Percentiles rank a stretch among this genome's conserved stretches.
Conservation (phyloP, 2,113 vertebrate genomes). For the Vireo altiloquus region DNA sequence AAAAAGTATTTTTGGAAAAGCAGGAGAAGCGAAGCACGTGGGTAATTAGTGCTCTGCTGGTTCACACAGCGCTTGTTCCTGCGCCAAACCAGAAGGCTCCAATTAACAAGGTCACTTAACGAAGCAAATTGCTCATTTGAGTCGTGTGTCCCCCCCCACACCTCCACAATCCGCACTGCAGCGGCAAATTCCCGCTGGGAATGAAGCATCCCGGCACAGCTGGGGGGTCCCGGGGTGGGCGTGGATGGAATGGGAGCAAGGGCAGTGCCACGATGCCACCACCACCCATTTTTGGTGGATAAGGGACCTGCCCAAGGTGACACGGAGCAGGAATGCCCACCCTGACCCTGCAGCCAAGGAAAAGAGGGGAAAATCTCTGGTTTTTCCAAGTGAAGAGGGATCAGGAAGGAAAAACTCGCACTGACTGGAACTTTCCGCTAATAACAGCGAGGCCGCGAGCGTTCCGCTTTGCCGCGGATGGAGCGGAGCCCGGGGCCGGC, state of each 20-base stretch:
- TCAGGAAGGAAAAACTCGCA: neutral
- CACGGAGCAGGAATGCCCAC: rapidly evolving
- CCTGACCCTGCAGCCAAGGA: rapidly evolving
- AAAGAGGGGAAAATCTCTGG: rapidly evolving
- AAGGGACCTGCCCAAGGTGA: neutral
- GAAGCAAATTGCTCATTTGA: neutral
- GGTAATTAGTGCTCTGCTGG: neutral
- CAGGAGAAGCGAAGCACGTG: neutral
- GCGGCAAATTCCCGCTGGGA: neutral
- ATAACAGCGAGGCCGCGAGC: rapidly evolving
- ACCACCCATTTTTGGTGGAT: rapidly evolving
- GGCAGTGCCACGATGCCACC: rapidly evolving
- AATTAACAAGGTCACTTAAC: slow-evolving; percentile 8
- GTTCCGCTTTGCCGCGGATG: neutral
- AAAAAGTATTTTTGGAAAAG: neutral
- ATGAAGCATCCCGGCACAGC: rapidly evolving
- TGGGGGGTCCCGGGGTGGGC: rapidly evolving
- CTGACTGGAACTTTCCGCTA: neutral
- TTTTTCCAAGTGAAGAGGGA: rapidly evolving
- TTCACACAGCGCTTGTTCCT: neutral
- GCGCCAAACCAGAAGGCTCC: neutral
- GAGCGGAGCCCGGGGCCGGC: neutral
- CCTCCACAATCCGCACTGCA: neutral
- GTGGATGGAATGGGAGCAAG: rapidly evolving
- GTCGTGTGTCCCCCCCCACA: neutral